Percentiles rank a stretch among this genome's conserved stretches.
Conservation (phyloP, 2,888 invertebrate genomes). For the Peribatodes rhomboidaria region DNA sequence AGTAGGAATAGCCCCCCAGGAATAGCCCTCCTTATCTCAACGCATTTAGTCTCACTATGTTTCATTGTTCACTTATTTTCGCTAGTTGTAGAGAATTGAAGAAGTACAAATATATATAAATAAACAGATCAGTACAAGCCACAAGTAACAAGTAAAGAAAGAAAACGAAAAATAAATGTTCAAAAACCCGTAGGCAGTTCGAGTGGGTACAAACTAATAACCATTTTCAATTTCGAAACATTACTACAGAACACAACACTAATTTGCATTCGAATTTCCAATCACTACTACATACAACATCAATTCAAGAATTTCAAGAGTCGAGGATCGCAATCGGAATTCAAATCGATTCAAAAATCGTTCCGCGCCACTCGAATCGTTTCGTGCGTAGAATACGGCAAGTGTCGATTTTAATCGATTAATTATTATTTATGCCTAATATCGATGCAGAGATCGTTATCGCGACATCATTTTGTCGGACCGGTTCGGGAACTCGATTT, state of each 20-base stretch:
- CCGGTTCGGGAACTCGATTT: conserved; percentile 40
- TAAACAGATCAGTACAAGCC: background rate
- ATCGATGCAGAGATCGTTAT: conserved; percentile 65
- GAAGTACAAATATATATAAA: no score
- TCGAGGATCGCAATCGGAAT: conserved; percentile 42
- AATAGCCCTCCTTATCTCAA: no score
- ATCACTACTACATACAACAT: conserved; percentile 21
- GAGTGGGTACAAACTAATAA: conserved; percentile 33
- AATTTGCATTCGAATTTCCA: conserved; percentile 29
- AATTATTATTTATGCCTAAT: conserved; percentile 77
- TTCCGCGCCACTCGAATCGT: conserved; percentile 33
- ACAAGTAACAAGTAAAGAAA: background rate
- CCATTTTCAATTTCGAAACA: conserved; percentile 36
- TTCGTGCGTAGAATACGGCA: conserved; percentile 39
- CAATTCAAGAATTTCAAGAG: conserved; percentile 18
- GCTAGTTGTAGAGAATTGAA: no score
- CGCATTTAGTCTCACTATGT: no score
- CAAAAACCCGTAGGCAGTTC: background rate
- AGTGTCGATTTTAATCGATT: conserved; percentile 71
- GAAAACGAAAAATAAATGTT: background rate
- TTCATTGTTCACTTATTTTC: no score
- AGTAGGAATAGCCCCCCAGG: no score
- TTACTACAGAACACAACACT: conserved; percentile 16
- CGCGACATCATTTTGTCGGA: conserved; percentile 55
- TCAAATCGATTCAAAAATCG: conserved; percentile 36